phyloP scores from a whole-genome alignment of 1,140 invertebrate species.

The Drosophila guanche region DNA sequence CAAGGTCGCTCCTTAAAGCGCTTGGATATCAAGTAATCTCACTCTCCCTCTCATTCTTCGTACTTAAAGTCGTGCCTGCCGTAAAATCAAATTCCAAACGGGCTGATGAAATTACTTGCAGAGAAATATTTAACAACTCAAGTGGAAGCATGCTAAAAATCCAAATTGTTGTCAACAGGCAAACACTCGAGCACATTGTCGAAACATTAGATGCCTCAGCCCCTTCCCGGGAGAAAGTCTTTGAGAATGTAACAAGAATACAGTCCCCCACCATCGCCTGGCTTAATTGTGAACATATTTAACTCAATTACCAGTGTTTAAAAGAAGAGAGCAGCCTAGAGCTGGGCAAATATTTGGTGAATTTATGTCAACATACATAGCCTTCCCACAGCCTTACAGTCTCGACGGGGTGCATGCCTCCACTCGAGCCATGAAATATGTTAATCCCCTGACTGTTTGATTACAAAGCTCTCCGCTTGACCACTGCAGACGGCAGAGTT shows the following conservation, averaged over 20 bases:
- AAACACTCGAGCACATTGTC: conserved; percentile 40
- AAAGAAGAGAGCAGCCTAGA: conserved; percentile 5
- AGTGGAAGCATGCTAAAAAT: conserved; percentile 52
- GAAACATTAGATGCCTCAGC: conserved; percentile 15
- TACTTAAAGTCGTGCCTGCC: conserved; percentile 42
- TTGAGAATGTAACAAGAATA: conserved; percentile 11
- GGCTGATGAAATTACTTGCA: conserved; percentile 43
- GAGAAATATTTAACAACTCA: conserved; percentile 63
- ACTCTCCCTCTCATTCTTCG: conserved; percentile 10
- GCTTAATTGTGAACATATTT: conserved; percentile 28
- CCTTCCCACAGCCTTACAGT: conserved; percentile 9
- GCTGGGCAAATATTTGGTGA: not conserved
- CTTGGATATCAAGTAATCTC: conserved; percentile 36
- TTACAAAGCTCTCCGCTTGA: conserved; percentile 17
- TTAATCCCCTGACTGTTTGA: conserved; percentile 23
- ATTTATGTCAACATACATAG: conserved; percentile 20
- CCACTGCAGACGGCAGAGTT: conserved; percentile 38
- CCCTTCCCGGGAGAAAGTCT: conserved; percentile 7
- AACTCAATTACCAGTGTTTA: conserved; percentile 19
- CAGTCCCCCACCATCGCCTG: conserved; percentile 7
- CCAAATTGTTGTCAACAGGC: conserved; percentile 50
- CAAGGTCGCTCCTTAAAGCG: conserved; percentile 28
- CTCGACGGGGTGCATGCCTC: conserved; percentile 22
- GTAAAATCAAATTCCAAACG: conserved; percentile 49
- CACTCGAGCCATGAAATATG: conserved; percentile 33